Percentiles rank a stretch among this genome's conserved stretches.
These are phyloP conservation scores for Helarctos malayanus DNA, from an alignment of 2,797 vertebrate genomes.

Conservation along the genomic window DNA sequence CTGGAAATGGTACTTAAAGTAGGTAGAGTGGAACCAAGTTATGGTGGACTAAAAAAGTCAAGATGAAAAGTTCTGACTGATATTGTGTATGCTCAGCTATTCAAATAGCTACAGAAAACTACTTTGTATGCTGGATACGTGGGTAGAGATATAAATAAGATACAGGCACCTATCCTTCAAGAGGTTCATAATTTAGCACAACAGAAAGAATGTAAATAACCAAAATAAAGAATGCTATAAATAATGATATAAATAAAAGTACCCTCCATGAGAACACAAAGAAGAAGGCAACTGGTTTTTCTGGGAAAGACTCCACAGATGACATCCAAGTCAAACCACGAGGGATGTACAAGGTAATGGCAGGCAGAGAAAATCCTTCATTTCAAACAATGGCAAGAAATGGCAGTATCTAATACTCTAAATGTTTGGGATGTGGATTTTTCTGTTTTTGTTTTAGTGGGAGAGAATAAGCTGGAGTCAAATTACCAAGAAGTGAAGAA, in stretches of 20 bases:
- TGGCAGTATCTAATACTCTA: not conserved
- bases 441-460: not conserved
- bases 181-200: not conserved
- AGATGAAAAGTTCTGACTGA: not conserved
- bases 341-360: not conserved
- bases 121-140: not conserved
- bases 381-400: constrained; percentile 35
- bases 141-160: not conserved
- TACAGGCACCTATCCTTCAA: not conserved
- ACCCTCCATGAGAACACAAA: not conserved
- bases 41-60: not conserved
- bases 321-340: not conserved
- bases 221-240: not conserved
- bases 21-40: not conserved
- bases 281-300: not conserved
- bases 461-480: not conserved
- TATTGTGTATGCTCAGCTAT: not conserved
- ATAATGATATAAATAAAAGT: not conserved
- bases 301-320: not conserved
- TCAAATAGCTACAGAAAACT: constrained; percentile 37
- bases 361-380: not conserved
- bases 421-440: not conserved
- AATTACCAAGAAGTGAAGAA: not conserved
- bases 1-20: not conserved
- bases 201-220: not conserved